Percentiles rank a stretch among this genome's conserved stretches.
phyloP scores from a whole-genome alignment of 1,140 invertebrate genomes.

The Drosophila setifemur region DNA sequence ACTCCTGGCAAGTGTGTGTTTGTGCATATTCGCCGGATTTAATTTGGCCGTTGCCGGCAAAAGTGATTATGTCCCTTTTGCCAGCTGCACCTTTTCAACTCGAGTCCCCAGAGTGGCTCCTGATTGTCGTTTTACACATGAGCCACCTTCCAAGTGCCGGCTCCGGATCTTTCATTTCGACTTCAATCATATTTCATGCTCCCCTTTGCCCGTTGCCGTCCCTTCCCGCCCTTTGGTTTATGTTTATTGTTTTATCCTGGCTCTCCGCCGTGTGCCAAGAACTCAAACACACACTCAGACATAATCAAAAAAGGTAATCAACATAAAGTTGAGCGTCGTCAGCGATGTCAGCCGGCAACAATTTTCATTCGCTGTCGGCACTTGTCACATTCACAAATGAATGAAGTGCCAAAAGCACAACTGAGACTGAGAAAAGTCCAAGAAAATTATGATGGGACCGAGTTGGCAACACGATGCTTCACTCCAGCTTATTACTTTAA shows the following conservation, averaged over 20 bases:
- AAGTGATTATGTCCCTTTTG: constrained; percentile 74
- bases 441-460: constrained; percentile 16
- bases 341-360: constrained; percentile 62
- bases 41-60: constrained; percentile 61
- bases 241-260: constrained; percentile 77
- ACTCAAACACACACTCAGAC: constrained; percentile 58
- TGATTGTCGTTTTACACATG: constrained; percentile 63
- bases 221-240: constrained; percentile 67
- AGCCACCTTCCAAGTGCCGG: constrained; percentile 60
- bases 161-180: constrained; percentile 63
- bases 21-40: constrained; percentile 72
- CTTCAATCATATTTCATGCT: constrained; percentile 78
- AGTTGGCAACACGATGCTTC: background rate
- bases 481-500: background rate
- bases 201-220: background rate
- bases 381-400: constrained; percentile 78
- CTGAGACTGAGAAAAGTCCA: constrained; percentile 45
- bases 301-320: constrained; percentile 81
- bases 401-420: constrained; percentile 80
- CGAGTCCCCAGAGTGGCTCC: constrained; percentile 56
- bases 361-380: constrained; percentile 58
- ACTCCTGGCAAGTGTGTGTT: constrained; percentile 28
- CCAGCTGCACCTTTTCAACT: constrained; percentile 64
- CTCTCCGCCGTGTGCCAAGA: constrained; percentile 63
- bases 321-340: constrained; percentile 76